Conservation (phyloP, 2,113 vertebrate genomes). For the Ahaetulla prasina region DNA sequence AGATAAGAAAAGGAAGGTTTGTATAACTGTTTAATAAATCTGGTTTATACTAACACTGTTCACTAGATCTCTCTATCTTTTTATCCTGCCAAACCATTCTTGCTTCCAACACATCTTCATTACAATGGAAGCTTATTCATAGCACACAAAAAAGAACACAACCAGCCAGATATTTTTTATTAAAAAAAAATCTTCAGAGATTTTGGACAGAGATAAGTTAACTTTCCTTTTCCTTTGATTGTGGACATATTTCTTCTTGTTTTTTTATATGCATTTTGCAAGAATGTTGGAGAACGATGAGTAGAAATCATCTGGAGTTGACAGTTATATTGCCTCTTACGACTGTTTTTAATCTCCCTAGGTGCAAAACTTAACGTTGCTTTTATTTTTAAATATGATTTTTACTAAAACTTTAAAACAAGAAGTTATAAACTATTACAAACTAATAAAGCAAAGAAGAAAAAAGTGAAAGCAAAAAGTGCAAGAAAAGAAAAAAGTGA, state of each 20-base stretch:
- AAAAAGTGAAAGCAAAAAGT: neutral
- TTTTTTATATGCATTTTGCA: neutral
- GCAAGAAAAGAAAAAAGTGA: neutral
- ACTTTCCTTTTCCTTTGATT: accelerated
- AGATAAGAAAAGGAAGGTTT: neutral
- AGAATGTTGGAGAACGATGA: neutral
- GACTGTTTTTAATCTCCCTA: neutral
- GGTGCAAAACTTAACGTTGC: neutral
- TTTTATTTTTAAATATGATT: neutral
- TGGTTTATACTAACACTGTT: neutral
- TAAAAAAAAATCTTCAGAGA: neutral
- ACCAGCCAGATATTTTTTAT: neutral
- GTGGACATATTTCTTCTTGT: neutral
- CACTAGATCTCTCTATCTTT: neutral
- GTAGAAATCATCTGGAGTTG: neutral
- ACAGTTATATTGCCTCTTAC: neutral
- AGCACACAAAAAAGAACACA: neutral
- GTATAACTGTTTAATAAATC: neutral
- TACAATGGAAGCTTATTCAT: neutral
- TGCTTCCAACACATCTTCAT: neutral
- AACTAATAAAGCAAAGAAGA: neutral
- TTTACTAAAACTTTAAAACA: neutral
- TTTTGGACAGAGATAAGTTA: neutral
- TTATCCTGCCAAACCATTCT: neutral
- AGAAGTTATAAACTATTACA: neutral